Percentiles rank a stretch among this genome's conserved stretches.
Conservation (phyloP, 1,140 invertebrate species). For the Drosophila ohnishii region DNA sequence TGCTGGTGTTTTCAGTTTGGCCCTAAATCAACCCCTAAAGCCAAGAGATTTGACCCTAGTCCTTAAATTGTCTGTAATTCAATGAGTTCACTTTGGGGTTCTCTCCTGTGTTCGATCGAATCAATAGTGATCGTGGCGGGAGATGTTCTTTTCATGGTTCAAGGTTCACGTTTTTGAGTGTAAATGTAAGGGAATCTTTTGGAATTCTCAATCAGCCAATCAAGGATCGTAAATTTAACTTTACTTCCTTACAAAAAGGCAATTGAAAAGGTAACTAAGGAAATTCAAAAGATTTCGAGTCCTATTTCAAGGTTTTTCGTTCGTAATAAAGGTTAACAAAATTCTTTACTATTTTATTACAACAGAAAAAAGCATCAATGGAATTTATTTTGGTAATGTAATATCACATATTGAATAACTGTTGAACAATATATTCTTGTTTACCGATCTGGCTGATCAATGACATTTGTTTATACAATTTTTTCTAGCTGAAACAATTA, state of each 20-base stretch:
- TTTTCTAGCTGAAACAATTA: background rate
- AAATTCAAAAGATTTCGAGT: background rate
- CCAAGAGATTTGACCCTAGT: slow-evolving; percentile 48
- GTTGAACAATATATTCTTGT: background rate
- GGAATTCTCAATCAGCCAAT: slow-evolving; percentile 14
- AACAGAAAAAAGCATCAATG: background rate
- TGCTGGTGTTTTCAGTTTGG: slow-evolving; percentile 23
- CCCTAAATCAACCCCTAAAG: slow-evolving; percentile 53
- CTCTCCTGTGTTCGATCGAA: slow-evolving; percentile 17
- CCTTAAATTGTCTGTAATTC: slow-evolving; percentile 46
- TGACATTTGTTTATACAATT: background rate
- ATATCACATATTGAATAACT: background rate
- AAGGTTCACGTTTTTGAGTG: background rate
- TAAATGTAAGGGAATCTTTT: slow-evolving; percentile 13
- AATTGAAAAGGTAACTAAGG: no score
- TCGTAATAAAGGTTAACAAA: background rate
- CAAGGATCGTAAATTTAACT: slow-evolving; percentile 3
- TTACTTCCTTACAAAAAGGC: slow-evolving; percentile 1
- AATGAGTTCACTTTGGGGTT: slow-evolving; percentile 39
- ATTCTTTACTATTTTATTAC: background rate
- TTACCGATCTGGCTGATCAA: background rate
- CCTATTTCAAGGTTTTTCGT: background rate
- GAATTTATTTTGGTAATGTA: background rate
- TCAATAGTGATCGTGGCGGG: slow-evolving; percentile 16
- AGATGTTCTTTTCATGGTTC: slow-evolving; percentile 24